Conservation (phyloP, 1,140 invertebrate species). For the Cepaea nemoralis region DNA sequence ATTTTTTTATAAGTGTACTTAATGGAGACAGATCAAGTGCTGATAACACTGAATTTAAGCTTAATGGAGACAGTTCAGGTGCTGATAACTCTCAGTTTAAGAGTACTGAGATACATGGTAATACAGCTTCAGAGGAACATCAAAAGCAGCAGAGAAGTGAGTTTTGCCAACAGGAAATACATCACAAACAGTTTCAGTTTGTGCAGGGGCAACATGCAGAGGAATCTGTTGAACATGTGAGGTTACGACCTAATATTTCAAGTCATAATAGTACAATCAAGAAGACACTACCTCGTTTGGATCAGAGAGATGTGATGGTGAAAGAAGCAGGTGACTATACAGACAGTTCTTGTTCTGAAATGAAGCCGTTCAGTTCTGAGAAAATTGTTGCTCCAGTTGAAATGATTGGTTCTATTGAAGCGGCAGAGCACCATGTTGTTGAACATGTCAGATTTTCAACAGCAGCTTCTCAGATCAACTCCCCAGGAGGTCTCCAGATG, state of each 20-base stretch:
- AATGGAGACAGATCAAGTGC: background rate
- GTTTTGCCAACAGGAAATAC: background rate
- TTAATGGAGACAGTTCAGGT: background rate
- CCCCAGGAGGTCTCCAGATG: background rate
- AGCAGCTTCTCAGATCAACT: background rate
- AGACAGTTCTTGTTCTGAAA: background rate
- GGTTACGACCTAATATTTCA: background rate
- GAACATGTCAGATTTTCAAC: background rate
- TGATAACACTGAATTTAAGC: background rate
- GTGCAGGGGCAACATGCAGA: background rate
- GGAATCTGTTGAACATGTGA: background rate
- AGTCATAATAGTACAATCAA: background rate
- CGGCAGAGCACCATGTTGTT: background rate
- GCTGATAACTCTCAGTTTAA: too few species aligned
- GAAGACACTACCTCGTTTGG: background rate
- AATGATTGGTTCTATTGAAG: background rate
- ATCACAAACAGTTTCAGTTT: too few species aligned
- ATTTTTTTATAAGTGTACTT: constrained; percentile 46
- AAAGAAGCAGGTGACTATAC: background rate
- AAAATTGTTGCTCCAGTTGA: background rate
- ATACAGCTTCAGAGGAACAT: background rate
- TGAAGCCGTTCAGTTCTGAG: background rate
- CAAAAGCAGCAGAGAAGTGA: background rate
- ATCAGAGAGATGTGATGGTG: background rate
- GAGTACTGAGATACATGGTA: too few species aligned